Evolutionary conservation across 2,888 invertebrate species (phyloP), one percentile per base, ranked within the genome.

Genomic region (Dryobota labecula): DNA sequence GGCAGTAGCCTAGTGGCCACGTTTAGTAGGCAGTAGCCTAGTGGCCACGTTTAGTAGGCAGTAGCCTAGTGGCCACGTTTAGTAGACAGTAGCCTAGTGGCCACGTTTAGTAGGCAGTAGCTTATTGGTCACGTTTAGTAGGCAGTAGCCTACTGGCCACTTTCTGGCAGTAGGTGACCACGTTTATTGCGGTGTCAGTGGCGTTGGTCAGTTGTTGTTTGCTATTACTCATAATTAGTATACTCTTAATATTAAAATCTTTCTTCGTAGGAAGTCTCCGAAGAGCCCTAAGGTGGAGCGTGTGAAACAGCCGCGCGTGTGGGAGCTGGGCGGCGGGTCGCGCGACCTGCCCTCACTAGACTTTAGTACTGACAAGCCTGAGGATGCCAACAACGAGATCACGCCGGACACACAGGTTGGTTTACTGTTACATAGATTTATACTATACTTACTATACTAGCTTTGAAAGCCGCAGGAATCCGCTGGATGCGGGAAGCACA

Each of bases 251-350:
- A n/a, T 30, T 8, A 15, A 43, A 45, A 27, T 3, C 11, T 49
- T 41, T 57, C 7, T 57, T 8, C 8, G 0, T 11, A 92, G 92
- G 76, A 93, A 93, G 70, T 92, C 92, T 0, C 92, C 92, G 8
- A 95, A 95, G 78, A 96, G 96, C 72, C 96, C 96, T 0, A 97
- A 96, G 82, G 94, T 94, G 56, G 98, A 98, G 90, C 97, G 97
- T 30, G 98, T 98, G 1, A 99, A 99, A 90, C 98, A 98, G 89
- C 98, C 98, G 0, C 97, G 99, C 67, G 97, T 98, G 67, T 99
- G 99, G 99, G 99, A 98, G 85, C 94, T 98, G 65, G 98, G 98
- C 54, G 99, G 99, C 41, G 97, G 97, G 64, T 93, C 96, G 18
- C 97, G 98, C 79, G 99, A 99, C 93, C 94, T 98, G 61, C 97